Conservation (phyloP, 1,140 invertebrate species). For the Periplaneta americana region DNA sequence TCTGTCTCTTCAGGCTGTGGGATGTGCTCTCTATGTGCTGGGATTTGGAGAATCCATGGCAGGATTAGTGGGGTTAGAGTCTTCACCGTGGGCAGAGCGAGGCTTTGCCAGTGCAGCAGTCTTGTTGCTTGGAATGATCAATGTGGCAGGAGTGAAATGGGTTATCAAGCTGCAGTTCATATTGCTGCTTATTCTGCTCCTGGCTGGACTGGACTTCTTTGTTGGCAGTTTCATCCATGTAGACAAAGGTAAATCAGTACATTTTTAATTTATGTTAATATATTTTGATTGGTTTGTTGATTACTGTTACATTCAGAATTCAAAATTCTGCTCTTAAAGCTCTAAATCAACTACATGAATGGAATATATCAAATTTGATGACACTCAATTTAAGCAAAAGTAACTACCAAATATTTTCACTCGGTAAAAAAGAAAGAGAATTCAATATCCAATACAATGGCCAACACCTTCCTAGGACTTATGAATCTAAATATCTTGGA, state of each 20-base stretch:
- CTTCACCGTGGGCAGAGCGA: conserved; percentile 68
- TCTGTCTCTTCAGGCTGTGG: conserved; percentile 68
- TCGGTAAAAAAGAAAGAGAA: too few relatives aligned
- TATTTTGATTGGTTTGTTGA: too few relatives aligned
- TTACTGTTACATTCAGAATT: too few relatives aligned
- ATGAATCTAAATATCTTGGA: too few relatives aligned
- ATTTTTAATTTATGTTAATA: too few relatives aligned
- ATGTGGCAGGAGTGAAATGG: conserved; percentile 90
- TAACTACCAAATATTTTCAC: too few relatives aligned
- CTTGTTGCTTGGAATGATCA: conserved; percentile 76
- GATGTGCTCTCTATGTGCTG: conserved; percentile 89
- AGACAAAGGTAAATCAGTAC: conserved; percentile 51
- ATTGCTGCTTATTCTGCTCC: conserved; percentile 72
- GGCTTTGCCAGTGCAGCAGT: conserved; percentile 78
- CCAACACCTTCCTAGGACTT: too few relatives aligned
- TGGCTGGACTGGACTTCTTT: conserved; percentile 83
- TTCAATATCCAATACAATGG: too few relatives aligned
- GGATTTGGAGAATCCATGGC: conserved; percentile 96
- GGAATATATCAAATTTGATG: too few relatives aligned
- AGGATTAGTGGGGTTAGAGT: conserved; percentile 64
- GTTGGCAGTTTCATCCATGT: conserved; percentile 78
- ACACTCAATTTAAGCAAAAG: too few relatives aligned
- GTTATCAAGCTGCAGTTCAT: conserved; percentile 88
- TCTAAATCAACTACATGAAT: too few relatives aligned
- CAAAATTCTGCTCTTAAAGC: too few relatives aligned